phyloP scores from a whole-genome alignment of 2,113 vertebrate genomes.

The Paedocypris sp. region DNA sequence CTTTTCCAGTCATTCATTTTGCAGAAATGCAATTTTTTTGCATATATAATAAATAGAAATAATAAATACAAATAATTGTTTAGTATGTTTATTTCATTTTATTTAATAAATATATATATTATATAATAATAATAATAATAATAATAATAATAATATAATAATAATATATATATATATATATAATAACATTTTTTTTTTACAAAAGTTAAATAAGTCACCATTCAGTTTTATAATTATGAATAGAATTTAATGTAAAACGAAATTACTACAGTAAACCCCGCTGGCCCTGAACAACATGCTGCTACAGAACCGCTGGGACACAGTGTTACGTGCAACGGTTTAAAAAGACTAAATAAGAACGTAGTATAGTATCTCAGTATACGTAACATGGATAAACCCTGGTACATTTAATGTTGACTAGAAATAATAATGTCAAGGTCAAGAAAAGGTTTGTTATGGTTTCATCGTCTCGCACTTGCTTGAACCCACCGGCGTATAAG shows the following conservation, averaged over 20 bases:
- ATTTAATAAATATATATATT: too few relatives aligned
- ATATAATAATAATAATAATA: too few relatives aligned
- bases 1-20: too few relatives aligned
- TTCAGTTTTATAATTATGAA: too few relatives aligned
- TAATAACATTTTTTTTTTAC: neutral
- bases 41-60: too few relatives aligned
- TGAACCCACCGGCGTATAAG: neutral
- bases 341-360: slow-evolving; percentile 63
- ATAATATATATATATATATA: too few relatives aligned
- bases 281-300: slow-evolving; percentile 51
- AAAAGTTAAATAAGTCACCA: too few relatives aligned
- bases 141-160: too few relatives aligned
- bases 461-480: neutral
- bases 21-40: too few relatives aligned
- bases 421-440: slow-evolving; percentile 5
- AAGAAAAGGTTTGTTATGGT: neutral
- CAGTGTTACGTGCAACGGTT: slow-evolving; percentile 49
- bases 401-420: slow-evolving; percentile 2
- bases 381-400: slow-evolving; percentile 33
- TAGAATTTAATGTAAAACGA: neutral
- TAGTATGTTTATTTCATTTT: too few relatives aligned
- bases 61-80: too few relatives aligned
- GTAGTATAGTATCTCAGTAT: slow-evolving; percentile 24
- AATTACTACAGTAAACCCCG: neutral
- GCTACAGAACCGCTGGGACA: slow-evolving; percentile 52